A percentile compares a stretch with the other conserved stretches of the same genome.
Evolutionary conservation across 2,797 vertebrate species (phyloP).

Genomic region (Danio jaintianensis): DNA sequence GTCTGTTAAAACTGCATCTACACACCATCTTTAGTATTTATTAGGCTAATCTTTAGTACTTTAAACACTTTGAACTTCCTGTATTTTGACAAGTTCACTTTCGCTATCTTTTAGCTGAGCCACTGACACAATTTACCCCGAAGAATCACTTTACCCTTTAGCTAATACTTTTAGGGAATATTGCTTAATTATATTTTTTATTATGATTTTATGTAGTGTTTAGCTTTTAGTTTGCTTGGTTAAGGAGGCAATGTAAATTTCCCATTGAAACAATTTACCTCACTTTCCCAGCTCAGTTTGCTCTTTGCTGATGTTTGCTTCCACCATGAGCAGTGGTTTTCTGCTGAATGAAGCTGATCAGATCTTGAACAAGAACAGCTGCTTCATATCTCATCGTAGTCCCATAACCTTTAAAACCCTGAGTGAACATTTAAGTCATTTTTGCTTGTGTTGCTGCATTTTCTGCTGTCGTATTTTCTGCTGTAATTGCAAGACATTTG

Average conservation of each 20-base stretch:
- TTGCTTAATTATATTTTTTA: not conserved
- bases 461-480: constrained; percentile 13
- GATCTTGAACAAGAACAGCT: constrained; percentile 11
- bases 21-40: too few relatives aligned
- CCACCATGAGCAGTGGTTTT: constrained; percentile 2
- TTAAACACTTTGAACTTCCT: not conserved
- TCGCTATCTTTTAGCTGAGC: not conserved
- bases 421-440: constrained; percentile 19
- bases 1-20: too few relatives aligned
- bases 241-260: not conserved
- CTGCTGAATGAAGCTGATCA: constrained; percentile 18
- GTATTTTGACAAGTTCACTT: constrained; percentile 4
- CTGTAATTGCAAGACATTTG: constrained; percentile 4
- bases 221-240: not conserved
- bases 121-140: not conserved
- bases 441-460: constrained; percentile 25
- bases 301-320: constrained; percentile 28
- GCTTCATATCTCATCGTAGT: constrained; percentile 4
- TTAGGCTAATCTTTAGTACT: too few relatives aligned
- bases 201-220: not conserved
- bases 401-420: constrained; percentile 8
- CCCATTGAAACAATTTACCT: not conserved
- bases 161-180: not conserved
- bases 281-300: constrained; percentile 4
- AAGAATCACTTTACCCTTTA: too few relatives aligned